A percentile compares a stretch with the other conserved stretches of the same genome.
phyloP scores from a whole-genome alignment of 92 coral and sea anemone species.

The Actinostola sp. region DNA sequence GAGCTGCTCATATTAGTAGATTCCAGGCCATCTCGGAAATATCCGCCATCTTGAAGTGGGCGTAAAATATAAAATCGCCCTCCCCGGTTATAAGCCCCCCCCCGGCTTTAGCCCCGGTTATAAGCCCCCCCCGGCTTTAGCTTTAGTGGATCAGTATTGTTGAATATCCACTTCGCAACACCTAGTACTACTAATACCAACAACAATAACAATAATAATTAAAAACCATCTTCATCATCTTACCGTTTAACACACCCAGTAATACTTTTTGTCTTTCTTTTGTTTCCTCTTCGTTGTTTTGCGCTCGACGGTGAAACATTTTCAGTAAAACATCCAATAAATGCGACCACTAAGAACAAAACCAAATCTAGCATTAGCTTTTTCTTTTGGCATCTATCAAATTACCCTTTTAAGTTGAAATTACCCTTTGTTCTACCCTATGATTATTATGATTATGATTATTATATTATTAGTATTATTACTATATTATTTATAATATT shows the following conservation, averaged over 20 bases:
- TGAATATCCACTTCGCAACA: not conserved
- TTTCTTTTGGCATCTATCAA: not conserved
- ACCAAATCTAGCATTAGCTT: not conserved
- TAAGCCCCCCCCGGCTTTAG: too few species aligned
- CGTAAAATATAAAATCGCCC: too few species aligned
- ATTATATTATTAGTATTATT: too few species aligned
- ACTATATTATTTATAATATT: too few species aligned
- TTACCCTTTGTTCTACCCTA: too few species aligned
- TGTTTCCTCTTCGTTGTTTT: constrained; percentile 43
- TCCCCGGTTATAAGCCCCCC: too few species aligned
- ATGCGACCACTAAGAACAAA: constrained; percentile 57
- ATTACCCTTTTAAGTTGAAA: not conserved
- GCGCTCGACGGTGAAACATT: constrained; percentile 26
- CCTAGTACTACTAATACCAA: not conserved
- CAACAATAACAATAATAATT: not conserved
- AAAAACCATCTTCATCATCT: too few species aligned
- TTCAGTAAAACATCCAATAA: constrained; percentile 50
- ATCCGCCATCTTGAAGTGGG: too few species aligned
- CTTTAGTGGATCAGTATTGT: not conserved
- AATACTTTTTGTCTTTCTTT: constrained; percentile 21
- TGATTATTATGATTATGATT: too few species aligned
- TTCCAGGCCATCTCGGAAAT: too few species aligned
- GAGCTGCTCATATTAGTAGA: too few species aligned
- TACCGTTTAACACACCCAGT: constrained; percentile 53
- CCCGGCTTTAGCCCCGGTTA: too few species aligned